Base-by-base conservation (phyloP, 2,797 vertebrate genomes). In the Crypturellus tataupa region DNA sequence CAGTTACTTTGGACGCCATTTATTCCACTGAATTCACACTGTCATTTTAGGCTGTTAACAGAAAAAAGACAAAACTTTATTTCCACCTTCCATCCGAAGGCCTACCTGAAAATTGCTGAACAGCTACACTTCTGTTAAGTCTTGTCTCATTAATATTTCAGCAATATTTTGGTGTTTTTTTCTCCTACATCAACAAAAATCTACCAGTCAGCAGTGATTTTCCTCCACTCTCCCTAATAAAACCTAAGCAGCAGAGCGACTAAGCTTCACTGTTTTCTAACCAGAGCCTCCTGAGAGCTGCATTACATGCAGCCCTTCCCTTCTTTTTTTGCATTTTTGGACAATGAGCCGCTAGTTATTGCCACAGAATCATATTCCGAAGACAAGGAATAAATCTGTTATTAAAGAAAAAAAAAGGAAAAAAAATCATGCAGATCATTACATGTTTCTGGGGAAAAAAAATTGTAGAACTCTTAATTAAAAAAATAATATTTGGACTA, bases 1-100 rank as follows among this genome's bases (percentile, higher is more conserved):
- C 99, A 98, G 99, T 99, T 96, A 99, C 99, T 98, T 98, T 99
- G 98, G 99, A 99, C 98, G 99, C 99, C 99, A 99, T 99, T 99
- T 99, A 99, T 99, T 98, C 98, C 98, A 98, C 97, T 96, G 97
- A 97, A 96, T 97, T 99, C 98, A 98, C 94, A 97, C 97, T 97
- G 97, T 98, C 99, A 99, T 99, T 98, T 99, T 99, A 99, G 97
- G 97, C 99, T 99, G 98, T 96, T 95, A 97, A 97, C 95, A 96
- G 91, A 98, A 78, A 97, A 58, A 58, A 97, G 89, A 95, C 65
- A 96, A 58, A 92, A 90, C 78, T 97, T 98, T 96, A 97, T 60
- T 97, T 96, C 94, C 63, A 94, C 89, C 63, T 92, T 97, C 68
- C 78, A 92, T 85, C 60, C 1, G 1, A 77, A 95, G 79, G 85